Evolutionary conservation across 2,113 vertebrate species (phyloP).

Genomic region (Odobenus rosmarus): DNA sequence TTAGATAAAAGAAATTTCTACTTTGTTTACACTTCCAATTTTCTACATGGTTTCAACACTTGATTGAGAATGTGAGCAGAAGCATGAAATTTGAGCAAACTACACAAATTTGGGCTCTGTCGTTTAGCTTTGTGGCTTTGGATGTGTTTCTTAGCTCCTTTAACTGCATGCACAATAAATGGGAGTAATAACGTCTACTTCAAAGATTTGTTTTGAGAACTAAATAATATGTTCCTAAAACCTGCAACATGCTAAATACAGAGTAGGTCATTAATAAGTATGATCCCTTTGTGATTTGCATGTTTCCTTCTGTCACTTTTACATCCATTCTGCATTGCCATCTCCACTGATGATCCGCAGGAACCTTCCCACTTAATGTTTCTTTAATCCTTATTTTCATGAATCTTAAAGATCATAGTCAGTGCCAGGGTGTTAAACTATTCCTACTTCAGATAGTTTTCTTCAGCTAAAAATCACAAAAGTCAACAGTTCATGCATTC

Average conservation of each 20-base stretch:
- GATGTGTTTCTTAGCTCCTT: not conserved
- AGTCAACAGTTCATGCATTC: not conserved
- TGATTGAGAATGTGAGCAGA: not conserved
- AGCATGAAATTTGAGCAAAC: not conserved
- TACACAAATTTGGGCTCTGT: not conserved
- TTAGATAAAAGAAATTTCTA: not conserved
- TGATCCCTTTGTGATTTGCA: not conserved
- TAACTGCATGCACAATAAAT: not conserved
- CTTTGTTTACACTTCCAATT: not conserved
- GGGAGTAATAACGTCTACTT: not conserved
- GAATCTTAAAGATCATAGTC: not conserved
- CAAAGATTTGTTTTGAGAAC: not conserved
- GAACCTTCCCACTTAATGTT: not conserved
- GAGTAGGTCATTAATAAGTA: not conserved
- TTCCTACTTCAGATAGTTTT: not conserved
- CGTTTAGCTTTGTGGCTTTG: not conserved
- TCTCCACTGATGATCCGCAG: not conserved
- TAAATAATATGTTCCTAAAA: not conserved
- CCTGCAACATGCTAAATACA: not conserved
- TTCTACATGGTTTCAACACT: not conserved
- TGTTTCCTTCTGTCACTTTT: not conserved
- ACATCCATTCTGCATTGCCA: not conserved
- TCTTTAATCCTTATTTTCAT: not conserved
- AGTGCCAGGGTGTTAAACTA: not conserved
- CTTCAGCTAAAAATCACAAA: not conserved